A percentile compares a stretch with the other conserved stretches of the same genome.
phyloP scores from a whole-genome alignment of 2,888 invertebrate species.

The Cynaeus angustus region DNA sequence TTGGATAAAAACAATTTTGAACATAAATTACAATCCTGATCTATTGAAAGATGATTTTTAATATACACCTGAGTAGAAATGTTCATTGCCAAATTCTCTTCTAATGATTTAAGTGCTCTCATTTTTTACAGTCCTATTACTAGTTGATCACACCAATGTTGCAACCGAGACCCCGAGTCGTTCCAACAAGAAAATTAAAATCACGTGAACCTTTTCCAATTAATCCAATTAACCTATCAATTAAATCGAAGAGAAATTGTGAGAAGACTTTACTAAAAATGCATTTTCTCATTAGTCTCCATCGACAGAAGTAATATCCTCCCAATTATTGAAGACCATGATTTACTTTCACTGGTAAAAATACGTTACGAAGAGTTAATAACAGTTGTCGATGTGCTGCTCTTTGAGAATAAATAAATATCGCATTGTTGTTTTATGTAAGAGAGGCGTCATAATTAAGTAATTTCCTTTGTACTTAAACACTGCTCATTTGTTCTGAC shows the following conservation, averaged over 20 bases:
- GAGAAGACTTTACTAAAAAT: slow-evolving; percentile 21
- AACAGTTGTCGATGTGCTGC: slow-evolving; percentile 12
- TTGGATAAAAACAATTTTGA: too few species aligned
- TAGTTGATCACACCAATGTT: too few species aligned
- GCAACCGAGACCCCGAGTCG: too few species aligned
- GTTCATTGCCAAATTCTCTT: too few species aligned
- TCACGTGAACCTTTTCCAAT: too few species aligned
- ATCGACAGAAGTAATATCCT: slow-evolving; percentile 10
- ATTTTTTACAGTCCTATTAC: too few species aligned
- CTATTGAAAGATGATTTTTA: too few species aligned
- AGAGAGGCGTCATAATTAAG: slow-evolving; percentile 30
- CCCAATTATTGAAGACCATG: slow-evolving; percentile 14
- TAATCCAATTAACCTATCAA: too few species aligned
- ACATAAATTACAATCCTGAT: too few species aligned
- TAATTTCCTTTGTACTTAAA: slow-evolving; percentile 29
- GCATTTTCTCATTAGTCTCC: slow-evolving; percentile 2
- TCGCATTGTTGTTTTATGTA: slow-evolving; percentile 40
- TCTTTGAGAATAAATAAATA: slow-evolving; percentile 17
- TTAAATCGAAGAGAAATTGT: slow-evolving; percentile 28
- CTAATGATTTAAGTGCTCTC: too few species aligned
- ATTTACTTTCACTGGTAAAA: slow-evolving; percentile 42
- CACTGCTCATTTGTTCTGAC: slow-evolving; percentile 6
- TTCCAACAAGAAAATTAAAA: too few species aligned
- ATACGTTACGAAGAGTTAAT: slow-evolving; percentile 20
- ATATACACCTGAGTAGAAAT: too few species aligned